These are phyloP conservation scores for Eristalis tenax DNA, from an alignment of 2,888 invertebrate species.

Conservation along the genomic window DNA sequence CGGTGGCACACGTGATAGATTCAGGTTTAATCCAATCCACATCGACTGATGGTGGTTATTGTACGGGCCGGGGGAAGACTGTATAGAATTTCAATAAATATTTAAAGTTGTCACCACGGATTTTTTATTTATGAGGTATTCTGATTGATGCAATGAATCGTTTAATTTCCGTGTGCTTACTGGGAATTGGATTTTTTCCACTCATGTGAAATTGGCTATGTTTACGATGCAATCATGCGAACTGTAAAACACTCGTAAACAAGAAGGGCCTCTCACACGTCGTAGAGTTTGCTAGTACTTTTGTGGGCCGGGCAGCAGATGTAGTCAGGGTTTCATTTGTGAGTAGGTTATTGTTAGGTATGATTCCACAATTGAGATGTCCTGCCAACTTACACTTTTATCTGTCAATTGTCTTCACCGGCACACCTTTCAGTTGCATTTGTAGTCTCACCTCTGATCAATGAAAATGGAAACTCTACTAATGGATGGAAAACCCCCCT, in stretches of 20 bases:
- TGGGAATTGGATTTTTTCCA: neutral
- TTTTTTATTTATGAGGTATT: neutral
- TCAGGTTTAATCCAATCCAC: slow-evolving; percentile 4
- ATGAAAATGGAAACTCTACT: slow-evolving; percentile 12
- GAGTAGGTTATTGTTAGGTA: too few relatives aligned
- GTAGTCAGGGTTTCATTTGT: too few relatives aligned
- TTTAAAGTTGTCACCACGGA: neutral
- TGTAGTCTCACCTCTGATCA: neutral
- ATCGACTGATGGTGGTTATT: neutral
- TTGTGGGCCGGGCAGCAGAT: too few relatives aligned
- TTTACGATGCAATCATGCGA: neutral
- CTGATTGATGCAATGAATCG: neutral
- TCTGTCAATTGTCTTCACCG: neutral
- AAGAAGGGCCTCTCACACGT: neutral
- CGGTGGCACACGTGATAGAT: slow-evolving; percentile 14
- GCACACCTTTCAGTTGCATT: neutral
- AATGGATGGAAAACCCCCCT: neutral
- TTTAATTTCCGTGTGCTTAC: neutral
- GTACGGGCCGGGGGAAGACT: neutral
- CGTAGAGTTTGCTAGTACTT: too few relatives aligned
- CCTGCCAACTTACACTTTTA: neutral
- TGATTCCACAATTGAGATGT: too few relatives aligned
- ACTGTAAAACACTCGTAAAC: neutral
- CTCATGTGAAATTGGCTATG: neutral
- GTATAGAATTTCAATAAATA: neutral